Conservation (phyloP, 2,113 vertebrate species). For the Pardalotus punctatus region DNA sequence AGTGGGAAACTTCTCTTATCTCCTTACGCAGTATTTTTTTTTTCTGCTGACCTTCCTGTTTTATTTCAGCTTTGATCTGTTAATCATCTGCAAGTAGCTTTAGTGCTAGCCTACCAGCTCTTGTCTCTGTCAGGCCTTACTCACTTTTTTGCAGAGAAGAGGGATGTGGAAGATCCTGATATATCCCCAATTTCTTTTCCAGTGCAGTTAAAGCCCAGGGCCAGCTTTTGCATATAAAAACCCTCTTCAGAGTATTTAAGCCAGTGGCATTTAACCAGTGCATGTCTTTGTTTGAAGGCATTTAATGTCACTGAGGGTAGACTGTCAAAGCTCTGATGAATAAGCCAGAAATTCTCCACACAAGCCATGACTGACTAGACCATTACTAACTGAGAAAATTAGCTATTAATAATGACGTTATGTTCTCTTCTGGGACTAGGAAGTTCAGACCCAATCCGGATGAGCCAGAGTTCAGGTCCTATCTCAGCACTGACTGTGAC, state of each 20-base stretch:
- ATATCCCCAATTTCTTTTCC: background rate
- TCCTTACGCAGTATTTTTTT: background rate
- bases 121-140: background rate
- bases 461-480: background rate
- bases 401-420: background rate
- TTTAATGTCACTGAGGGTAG: background rate
- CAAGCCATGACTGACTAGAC: accelerated
- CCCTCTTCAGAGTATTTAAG: background rate
- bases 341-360: background rate
- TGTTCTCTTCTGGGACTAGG: background rate
- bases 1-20: background rate
- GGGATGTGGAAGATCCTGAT: background rate
- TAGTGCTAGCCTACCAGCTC: background rate
- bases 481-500: background rate
- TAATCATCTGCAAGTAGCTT: background rate
- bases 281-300: background rate
- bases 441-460: background rate
- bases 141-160: no score
- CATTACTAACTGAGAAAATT: background rate
- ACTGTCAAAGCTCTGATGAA: background rate
- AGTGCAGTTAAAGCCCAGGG: background rate
- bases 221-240: background rate
- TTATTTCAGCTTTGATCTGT: background rate
- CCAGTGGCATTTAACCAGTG: background rate
- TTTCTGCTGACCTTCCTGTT: background rate